phyloP scores from a whole-genome alignment of 2,797 vertebrate species.

The Lerista edwardsae region DNA sequence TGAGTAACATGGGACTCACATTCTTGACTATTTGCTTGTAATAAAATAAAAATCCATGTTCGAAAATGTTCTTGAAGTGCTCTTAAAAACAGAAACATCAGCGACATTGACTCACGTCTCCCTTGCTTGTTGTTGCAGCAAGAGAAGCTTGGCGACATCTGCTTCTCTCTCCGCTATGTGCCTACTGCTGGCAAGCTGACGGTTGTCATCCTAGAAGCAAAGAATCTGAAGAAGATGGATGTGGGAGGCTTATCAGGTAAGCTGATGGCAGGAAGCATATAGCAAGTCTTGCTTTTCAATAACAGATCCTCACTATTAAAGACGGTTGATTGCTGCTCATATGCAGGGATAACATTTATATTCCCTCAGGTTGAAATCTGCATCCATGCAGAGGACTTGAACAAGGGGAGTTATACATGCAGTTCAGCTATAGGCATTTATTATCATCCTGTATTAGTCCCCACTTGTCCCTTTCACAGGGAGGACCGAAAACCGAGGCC shows the following conservation, averaged over 20 bases:
- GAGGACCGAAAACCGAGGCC: background rate
- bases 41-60: background rate
- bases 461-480: background rate
- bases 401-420: background rate
- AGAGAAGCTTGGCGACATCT: slow-evolving; percentile 98
- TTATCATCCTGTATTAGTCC: background rate
- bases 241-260: slow-evolving; percentile 97
- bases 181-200: slow-evolving; percentile 98
- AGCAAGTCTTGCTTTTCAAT: slow-evolving; percentile 24
- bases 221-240: slow-evolving; percentile 99
- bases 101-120: background rate
- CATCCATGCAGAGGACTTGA: background rate
- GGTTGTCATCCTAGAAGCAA: slow-evolving; percentile 96
- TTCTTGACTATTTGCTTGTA: slow-evolving; percentile 5
- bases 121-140: slow-evolving; percentile 82
- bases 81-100: accelerated
- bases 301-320: slow-evolving; percentile 32
- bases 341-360: slow-evolving; percentile 13
- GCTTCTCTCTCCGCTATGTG: slow-evolving; percentile 98
- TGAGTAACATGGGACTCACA: slow-evolving; percentile 5
- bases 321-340: slow-evolving; percentile 34
- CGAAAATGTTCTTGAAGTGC: background rate
- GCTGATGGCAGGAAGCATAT: slow-evolving; percentile 55
- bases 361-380: slow-evolving; percentile 25
- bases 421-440: too few species aligned